Evolutionary conservation across 1,140 invertebrate genomes (phyloP).

Genomic region (Aphelinus certus): DNA sequence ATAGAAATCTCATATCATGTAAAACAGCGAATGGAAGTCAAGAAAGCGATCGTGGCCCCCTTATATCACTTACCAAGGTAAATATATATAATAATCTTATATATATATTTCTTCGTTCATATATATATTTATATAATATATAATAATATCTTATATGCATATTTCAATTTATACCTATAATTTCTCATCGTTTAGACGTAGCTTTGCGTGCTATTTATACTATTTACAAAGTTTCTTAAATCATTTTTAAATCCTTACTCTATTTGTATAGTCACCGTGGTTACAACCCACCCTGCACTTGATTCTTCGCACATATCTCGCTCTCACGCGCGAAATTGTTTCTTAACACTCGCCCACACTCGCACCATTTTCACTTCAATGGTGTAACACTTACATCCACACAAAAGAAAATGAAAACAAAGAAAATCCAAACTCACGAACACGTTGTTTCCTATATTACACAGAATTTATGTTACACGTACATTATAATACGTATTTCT

Average conservation of each 20-base stretch:
- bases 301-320: conserved; percentile 41
- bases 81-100: conserved; percentile 58
- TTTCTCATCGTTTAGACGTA: conserved; percentile 62
- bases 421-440: conserved; percentile 29
- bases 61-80: conserved; percentile 64
- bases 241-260: conserved; percentile 36
- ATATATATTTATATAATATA: conserved; percentile 55
- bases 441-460: conserved; percentile 46
- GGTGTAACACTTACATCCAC: too few species aligned
- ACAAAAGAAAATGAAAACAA: conserved; percentile 26
- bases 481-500: conserved; percentile 44
- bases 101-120: conserved; percentile 45
- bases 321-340: conserved; percentile 35
- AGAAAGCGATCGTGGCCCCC: conserved; percentile 53
- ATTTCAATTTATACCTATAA: conserved; percentile 64
- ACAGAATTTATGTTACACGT: conserved; percentile 50
- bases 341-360: conserved; percentile 34
- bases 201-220: conserved; percentile 62
- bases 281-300: conserved; percentile 38
- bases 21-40: conserved; percentile 40
- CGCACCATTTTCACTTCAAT: neutral
- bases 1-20: conserved; percentile 26
- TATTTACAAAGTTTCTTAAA: conserved; percentile 61
- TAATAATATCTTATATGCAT: conserved; percentile 64
- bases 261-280: conserved; percentile 42